These are phyloP conservation scores for Hemibagrus wyckioides DNA, from an alignment of 2,113 vertebrate species.

Conservation along the genomic window DNA sequence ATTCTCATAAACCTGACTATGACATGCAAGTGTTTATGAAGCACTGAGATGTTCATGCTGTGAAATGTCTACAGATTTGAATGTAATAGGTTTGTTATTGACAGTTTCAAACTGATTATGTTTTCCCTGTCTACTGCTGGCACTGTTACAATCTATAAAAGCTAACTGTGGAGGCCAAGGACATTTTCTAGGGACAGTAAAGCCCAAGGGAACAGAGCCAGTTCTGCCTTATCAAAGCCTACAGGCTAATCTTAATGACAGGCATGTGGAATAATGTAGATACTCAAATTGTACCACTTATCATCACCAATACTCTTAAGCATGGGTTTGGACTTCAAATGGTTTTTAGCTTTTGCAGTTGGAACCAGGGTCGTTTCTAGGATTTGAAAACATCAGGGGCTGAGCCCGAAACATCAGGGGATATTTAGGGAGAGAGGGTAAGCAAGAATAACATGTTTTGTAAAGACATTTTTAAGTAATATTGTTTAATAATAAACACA, in stretches of 20 bases:
- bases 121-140: not conserved
- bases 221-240: not conserved
- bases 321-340: not conserved
- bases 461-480: too few relatives aligned
- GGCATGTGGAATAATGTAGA: not conserved
- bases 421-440: too few relatives aligned
- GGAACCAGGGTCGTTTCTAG: too few relatives aligned
- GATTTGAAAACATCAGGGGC: too few relatives aligned
- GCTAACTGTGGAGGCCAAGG: not conserved
- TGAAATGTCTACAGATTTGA: constrained; percentile 1
- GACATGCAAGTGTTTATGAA: constrained; percentile 52
- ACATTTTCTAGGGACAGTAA: not conserved
- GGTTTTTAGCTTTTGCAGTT: not conserved
- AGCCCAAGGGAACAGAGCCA: not conserved
- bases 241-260: not conserved
- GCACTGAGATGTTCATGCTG: constrained; percentile 25
- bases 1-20: constrained; percentile 41
- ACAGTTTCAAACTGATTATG: not conserved
- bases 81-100: constrained; percentile 2
- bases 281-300: not conserved
- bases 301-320: not conserved
- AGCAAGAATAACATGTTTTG: too few relatives aligned
- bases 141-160: not conserved
- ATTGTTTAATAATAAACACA: too few relatives aligned
- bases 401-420: too few relatives aligned